These are phyloP conservation scores for Scaptomyza caliginosa DNA, from an alignment of 2,888 invertebrate species.

Conservation along the genomic window DNA sequence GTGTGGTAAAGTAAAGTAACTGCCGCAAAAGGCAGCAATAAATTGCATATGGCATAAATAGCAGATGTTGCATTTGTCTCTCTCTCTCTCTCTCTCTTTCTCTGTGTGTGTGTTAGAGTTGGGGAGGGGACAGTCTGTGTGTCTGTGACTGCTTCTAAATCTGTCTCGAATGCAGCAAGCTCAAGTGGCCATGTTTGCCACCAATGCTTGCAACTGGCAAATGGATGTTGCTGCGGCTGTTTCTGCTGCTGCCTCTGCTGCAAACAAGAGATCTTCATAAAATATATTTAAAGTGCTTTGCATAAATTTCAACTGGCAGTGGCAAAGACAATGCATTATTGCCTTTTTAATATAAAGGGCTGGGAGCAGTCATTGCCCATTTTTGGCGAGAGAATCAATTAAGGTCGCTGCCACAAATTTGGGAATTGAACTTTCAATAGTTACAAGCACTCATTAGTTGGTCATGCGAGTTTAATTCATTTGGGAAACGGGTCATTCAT, in stretches of 20 bases:
- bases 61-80: slow-evolving; percentile 59
- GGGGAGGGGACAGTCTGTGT: slow-evolving; percentile 4
- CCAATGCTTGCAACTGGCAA: slow-evolving; percentile 6
- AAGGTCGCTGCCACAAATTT: slow-evolving; percentile 45
- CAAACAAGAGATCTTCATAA: slow-evolving; percentile 54
- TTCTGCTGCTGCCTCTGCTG: slow-evolving; percentile 16
- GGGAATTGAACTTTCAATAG: slow-evolving; percentile 22
- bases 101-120: slow-evolving; percentile 13
- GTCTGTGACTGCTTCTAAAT: slow-evolving; percentile 42
- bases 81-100: slow-evolving; percentile 3
- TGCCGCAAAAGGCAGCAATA: slow-evolving; percentile 65
- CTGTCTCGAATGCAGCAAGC: neutral
- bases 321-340: slow-evolving; percentile 35
- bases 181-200: slow-evolving; percentile 9
- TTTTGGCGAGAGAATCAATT: slow-evolving; percentile 47
- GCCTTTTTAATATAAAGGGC: slow-evolving; percentile 6
- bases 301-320: slow-evolving; percentile 57
- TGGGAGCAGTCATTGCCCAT: neutral
- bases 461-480: slow-evolving; percentile 32
- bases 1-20: slow-evolving; percentile 49
- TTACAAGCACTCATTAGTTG: slow-evolving; percentile 22
- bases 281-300: slow-evolving; percentile 68
- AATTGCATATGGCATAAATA: slow-evolving; percentile 73
- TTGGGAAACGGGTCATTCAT: slow-evolving; percentile 59
- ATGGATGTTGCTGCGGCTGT: slow-evolving; percentile 29